A percentile compares a stretch with the other conserved stretches of the same genome.
These are phyloP conservation scores for Calephelis virginiensis DNA, from an alignment of 1,140 invertebrate species.

Conservation along the genomic window DNA sequence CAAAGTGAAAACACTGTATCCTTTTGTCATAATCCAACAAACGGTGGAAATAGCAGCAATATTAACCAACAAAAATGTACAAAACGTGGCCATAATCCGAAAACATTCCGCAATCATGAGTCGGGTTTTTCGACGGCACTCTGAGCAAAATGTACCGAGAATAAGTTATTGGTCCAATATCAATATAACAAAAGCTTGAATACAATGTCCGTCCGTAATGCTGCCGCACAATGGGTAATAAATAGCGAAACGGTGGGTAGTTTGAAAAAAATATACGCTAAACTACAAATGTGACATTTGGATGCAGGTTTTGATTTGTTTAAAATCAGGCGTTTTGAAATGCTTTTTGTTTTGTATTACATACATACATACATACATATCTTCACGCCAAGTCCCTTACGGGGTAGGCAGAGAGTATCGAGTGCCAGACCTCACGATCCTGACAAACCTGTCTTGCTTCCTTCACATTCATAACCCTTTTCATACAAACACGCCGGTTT, in stretches of 20 bases:
- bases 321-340: not conserved
- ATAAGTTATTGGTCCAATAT: slow-evolving; percentile 56
- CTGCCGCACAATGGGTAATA: slow-evolving; percentile 50
- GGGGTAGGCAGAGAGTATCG: too few relatives aligned
- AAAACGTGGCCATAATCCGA: not conserved
- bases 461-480: too few relatives aligned
- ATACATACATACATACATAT: too few relatives aligned
- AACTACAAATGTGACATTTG: slow-evolving; percentile 11
- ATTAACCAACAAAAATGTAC: slow-evolving; percentile 3
- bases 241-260: slow-evolving; percentile 34
- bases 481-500: too few relatives aligned
- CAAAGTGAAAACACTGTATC: too few relatives aligned
- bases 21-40: not conserved
- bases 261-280: slow-evolving; percentile 10
- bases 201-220: slow-evolving; percentile 41
- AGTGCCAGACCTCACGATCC: too few relatives aligned
- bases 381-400: too few relatives aligned
- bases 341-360: not conserved
- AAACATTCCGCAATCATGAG: slow-evolving; percentile 12
- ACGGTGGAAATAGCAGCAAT: not conserved
- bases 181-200: slow-evolving; percentile 41
- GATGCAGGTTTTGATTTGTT: slow-evolving; percentile 6
- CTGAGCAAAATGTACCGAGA: slow-evolving; percentile 25
- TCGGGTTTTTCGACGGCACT: slow-evolving; percentile 12
- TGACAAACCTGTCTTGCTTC: too few relatives aligned